Evolutionary conservation across 2,113 vertebrate species (phyloP).

Genomic region (Hippotragus niger): DNA sequence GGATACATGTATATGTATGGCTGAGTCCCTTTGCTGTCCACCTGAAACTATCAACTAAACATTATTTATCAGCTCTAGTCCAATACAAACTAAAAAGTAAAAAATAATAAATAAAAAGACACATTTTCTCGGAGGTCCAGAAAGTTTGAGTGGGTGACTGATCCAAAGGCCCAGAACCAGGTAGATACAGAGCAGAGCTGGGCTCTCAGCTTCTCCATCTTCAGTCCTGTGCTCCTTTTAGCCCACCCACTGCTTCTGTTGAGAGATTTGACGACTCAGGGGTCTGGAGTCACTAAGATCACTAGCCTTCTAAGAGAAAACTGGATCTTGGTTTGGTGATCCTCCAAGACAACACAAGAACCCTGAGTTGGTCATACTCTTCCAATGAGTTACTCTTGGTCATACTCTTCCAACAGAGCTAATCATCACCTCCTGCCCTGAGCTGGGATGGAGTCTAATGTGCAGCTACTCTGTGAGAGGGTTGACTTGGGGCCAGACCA

Average conservation of each 20-base stretch:
- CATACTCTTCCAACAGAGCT: not conserved
- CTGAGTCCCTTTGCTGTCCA: not conserved
- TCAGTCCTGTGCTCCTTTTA: not conserved
- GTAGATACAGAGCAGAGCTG: not conserved
- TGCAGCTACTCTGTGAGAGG: not conserved
- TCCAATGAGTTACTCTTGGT: not conserved
- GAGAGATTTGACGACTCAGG: not conserved
- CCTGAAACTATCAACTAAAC: not conserved
- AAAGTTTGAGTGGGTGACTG: not conserved
- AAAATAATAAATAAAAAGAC: not conserved
- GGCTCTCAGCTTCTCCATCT: not conserved
- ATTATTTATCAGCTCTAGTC: not conserved
- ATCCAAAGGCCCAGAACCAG: not conserved
- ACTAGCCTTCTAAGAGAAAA: not conserved
- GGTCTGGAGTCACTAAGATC: not conserved
- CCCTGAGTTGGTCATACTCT: rapidly evolving
- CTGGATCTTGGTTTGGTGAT: not conserved
- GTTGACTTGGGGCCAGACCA: too few species aligned
- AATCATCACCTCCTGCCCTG: not conserved
- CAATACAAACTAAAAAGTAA: not conserved
- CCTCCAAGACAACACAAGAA: not conserved
- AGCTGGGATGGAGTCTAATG: not conserved
- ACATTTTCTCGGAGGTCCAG: not conserved
- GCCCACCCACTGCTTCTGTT: not conserved
- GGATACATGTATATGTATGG: not conserved